Conservation (phyloP, 2,888 invertebrate genomes). For the Lycaena phlaeas region DNA sequence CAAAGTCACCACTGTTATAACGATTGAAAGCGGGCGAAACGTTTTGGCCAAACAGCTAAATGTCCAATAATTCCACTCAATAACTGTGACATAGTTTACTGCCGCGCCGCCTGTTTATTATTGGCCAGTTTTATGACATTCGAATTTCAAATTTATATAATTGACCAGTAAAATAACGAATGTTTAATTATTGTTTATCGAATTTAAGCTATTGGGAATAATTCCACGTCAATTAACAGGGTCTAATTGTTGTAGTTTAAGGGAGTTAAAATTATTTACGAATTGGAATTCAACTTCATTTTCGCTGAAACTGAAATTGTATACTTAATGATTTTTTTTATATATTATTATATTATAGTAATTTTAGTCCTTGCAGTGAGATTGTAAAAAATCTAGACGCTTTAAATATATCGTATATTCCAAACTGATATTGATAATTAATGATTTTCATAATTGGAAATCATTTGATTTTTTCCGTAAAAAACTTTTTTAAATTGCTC, state of each 20-base stretch:
- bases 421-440: too few species aligned
- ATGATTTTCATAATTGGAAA: too few species aligned
- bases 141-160: conserved; percentile 55
- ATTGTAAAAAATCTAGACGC: too few species aligned
- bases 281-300: too few species aligned
- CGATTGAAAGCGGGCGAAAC: neutral
- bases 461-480: too few species aligned
- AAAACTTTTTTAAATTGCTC: too few species aligned
- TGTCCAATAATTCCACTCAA: conserved; percentile 56
- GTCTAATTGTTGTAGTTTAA: conserved; percentile 12
- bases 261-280: too few species aligned
- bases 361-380: too few species aligned
- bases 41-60: conserved; percentile 35
- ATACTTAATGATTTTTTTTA: too few species aligned
- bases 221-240: conserved; percentile 15
- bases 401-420: too few species aligned
- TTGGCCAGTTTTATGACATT: conserved; percentile 60
- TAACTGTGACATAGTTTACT: conserved; percentile 62
- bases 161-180: conserved; percentile 50
- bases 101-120: conserved; percentile 62
- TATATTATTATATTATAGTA: too few species aligned
- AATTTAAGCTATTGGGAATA: conserved; percentile 23
- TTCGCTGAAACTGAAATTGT: too few species aligned
- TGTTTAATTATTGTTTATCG: conserved; percentile 36
- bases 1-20: neutral